These are phyloP conservation scores for Zaprionus capensis DNA, from an alignment of 1,140 invertebrate genomes.

Conservation along the genomic window DNA sequence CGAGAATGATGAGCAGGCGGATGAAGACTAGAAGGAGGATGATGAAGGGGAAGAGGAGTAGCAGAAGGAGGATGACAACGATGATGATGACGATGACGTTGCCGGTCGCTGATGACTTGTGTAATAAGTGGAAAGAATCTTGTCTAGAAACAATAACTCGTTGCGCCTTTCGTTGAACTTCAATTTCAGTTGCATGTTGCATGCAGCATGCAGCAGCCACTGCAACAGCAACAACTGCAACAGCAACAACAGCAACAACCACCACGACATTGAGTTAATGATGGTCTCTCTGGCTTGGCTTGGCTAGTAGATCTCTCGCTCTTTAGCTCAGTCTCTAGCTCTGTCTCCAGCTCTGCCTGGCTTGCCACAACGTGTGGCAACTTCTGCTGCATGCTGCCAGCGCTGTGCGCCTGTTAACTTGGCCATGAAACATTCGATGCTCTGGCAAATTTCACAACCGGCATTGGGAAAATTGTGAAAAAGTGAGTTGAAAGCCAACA, in stretches of 20 bases:
- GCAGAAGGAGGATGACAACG: slow-evolving; percentile 62
- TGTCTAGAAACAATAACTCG: slow-evolving; percentile 80
- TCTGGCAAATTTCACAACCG: slow-evolving; percentile 71
- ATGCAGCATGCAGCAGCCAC: slow-evolving; percentile 52
- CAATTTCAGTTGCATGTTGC: slow-evolving; percentile 70
- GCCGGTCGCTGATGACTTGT: slow-evolving; percentile 71
- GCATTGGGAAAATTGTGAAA: slow-evolving; percentile 73
- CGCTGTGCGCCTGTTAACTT: slow-evolving; percentile 79
- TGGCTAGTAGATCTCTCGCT: slow-evolving; percentile 54
- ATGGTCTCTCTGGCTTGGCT: slow-evolving; percentile 51
- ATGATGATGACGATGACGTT: slow-evolving; percentile 35
- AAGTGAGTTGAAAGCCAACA: slow-evolving; percentile 64
- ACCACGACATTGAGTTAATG: slow-evolving; percentile 60
- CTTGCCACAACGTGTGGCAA: slow-evolving; percentile 37
- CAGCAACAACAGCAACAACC: slow-evolving; percentile 9
- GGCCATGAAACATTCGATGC: slow-evolving; percentile 79
- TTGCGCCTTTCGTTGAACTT: slow-evolving; percentile 69
- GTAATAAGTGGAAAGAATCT: slow-evolving; percentile 82
- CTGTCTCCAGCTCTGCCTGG: slow-evolving; percentile 34
- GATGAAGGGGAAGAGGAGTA: slow-evolving; percentile 31
- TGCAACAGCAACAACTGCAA: slow-evolving; percentile 13
- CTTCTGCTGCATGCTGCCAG: slow-evolving; percentile 11
- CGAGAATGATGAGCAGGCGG: slow-evolving; percentile 39
- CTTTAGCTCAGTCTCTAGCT: slow-evolving; percentile 42
- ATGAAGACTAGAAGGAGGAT: background rate